Evolutionary conservation across 2,113 vertebrate genomes (phyloP), one percentile per base, ranked within the genome.

Genomic region (Corythaixoides concolor): DNA sequence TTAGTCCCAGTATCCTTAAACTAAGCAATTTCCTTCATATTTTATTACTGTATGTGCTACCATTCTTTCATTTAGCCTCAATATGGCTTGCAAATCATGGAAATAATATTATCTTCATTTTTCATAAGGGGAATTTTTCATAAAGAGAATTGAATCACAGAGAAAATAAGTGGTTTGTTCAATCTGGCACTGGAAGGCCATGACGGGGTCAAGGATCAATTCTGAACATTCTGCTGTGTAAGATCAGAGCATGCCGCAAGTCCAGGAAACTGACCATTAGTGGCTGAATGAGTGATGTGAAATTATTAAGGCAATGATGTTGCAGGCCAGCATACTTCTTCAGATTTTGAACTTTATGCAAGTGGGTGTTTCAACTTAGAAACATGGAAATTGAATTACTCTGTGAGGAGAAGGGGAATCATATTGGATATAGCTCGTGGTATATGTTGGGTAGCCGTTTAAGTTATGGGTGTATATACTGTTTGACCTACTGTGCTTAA

Each of bases 51-150:
- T 53, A n/a, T 73, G 53, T 58, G 52, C 8, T 82, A 73, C 58
- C 6, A 37, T 91, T 85, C 52, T 91, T 94, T 89, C 52, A 64
- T 67, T 87, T 85, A 91, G 64, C 27, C 30, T 75, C 64, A 94
- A 59, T 20, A 45, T 52, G 52, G n/a, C 30, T 78, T 91, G 89
- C 37, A 94, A 92, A 87, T 92, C 18, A 78, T 67, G 64, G 35
- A 86, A 94, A 78, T 78, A 92, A 89, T 91, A 93, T 90, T 69
- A 92, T 78, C 89, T 91, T 81, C 33, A 23, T 85, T 95, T 93
- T 89, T 92, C 56, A 82, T 84, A 37, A 41, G 12, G 5, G 43
- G 6, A 73, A 27, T 75, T 87, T 92, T 69, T 94, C 60, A 59
- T 62, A 63, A 87, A 77, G 15, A 12, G n/a, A 91, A 82, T 72